Percentiles rank a stretch among this genome's conserved stretches.
Conservation (phyloP, 1,140 invertebrate genomes). For the Euglossa dilemma region DNA sequence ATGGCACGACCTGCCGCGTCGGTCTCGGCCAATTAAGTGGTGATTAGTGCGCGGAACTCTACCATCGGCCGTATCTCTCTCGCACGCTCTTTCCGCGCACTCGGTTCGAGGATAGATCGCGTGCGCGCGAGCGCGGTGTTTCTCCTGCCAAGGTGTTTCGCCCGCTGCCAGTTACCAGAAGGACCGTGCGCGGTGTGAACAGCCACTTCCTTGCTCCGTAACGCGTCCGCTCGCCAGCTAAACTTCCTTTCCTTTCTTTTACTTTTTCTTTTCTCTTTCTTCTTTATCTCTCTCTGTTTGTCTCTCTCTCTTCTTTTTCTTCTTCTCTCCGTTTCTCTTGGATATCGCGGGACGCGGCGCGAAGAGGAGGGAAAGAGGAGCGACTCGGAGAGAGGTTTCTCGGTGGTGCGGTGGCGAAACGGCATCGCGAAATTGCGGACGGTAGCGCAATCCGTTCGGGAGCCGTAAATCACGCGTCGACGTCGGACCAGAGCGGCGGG, state of each 20-base stretch:
- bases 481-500: slow-evolving; percentile 53
- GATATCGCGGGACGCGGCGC: background rate
- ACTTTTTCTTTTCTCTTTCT: no score
- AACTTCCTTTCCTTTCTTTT: background rate
- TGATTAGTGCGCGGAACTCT: slow-evolving; percentile 70
- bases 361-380: no score
- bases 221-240: background rate
- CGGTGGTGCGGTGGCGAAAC: background rate
- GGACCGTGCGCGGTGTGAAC: background rate
- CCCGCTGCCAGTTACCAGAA: slow-evolving; percentile 15
- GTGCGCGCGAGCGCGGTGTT: slow-evolving; percentile 1
- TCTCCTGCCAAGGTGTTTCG: background rate
- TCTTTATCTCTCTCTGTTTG: no score
- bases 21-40: slow-evolving; percentile 72
- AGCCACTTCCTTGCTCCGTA: background rate
- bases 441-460: slow-evolving; percentile 15
- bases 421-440: background rate
- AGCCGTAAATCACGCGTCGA: slow-evolving; percentile 65
- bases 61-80: slow-evolving; percentile 37
- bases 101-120: slow-evolving; percentile 32
- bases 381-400: background rate
- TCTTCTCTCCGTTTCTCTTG: no score
- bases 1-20: slow-evolving; percentile 71
- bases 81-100: background rate
- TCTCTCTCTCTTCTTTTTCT: no score